Evolutionary conservation across 2,797 vertebrate species (phyloP).

Genomic region (Catamblyrhynchus diadema): DNA sequence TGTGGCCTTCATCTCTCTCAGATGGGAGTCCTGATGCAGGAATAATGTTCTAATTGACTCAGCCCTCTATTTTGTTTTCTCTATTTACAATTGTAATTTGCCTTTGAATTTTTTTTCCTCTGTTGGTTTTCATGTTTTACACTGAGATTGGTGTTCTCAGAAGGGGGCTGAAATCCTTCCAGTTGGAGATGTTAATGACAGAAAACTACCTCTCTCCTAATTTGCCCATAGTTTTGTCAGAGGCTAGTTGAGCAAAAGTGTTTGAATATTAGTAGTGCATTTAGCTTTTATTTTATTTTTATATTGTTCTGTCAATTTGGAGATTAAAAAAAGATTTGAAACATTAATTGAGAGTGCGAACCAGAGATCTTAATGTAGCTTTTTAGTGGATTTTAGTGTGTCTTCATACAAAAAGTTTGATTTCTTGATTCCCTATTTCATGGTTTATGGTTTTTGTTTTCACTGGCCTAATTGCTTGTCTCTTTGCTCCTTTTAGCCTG

Average conservation of each 20-base stretch:
- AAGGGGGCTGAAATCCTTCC: neutral
- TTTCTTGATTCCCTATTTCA: slow-evolving; percentile 68
- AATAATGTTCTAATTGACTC: slow-evolving; percentile 31
- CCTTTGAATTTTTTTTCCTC: neutral
- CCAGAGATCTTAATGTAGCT: neutral
- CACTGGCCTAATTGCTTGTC: slow-evolving; percentile 54
- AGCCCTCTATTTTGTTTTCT: neutral
- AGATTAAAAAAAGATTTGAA: neutral
- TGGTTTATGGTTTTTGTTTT: slow-evolving; percentile 74
- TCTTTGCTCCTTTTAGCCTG: slow-evolving; percentile 65
- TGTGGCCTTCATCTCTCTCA: slow-evolving; percentile 47
- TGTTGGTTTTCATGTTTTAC: neutral
- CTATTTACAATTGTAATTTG: slow-evolving; percentile 1
- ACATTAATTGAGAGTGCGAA: neutral
- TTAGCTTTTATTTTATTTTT: neutral
- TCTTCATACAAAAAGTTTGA: slow-evolving; percentile 27
- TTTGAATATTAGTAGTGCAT: neutral
- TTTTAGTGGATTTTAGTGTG: slow-evolving; percentile 41
- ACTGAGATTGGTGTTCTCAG: neutral
- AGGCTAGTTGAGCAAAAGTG: neutral
- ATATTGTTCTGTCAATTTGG: neutral
- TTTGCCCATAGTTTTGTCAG: neutral
- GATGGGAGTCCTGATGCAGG: neutral
- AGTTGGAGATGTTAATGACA: neutral
- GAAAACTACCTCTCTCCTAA: neutral